Percentiles rank a stretch among this genome's conserved stretches.
Conservation (phyloP, 2,113 vertebrate genomes). For the Galbula dea region DNA sequence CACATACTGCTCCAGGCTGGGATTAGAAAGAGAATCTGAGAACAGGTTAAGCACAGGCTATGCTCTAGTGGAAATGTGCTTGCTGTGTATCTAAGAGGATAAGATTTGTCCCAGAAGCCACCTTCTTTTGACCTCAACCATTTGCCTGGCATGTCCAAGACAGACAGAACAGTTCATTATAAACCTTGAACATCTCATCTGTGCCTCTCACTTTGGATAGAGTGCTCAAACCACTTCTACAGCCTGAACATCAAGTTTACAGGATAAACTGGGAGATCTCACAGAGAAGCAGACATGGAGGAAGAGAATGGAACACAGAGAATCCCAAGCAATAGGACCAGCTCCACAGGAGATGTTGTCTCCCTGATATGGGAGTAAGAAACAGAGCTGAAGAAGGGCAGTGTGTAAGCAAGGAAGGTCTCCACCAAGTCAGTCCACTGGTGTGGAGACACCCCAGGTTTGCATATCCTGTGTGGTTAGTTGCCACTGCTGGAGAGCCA, state of each 20-base stretch:
- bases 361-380: neutral
- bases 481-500: neutral
- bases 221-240: neutral
- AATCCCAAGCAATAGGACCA: neutral
- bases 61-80: neutral
- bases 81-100: neutral
- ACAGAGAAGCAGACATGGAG: neutral
- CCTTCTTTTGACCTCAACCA: neutral
- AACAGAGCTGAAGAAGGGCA: neutral
- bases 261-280: neutral
- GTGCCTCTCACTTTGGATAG: rapidly evolving
- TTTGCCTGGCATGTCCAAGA: neutral
- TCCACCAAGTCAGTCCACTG: neutral
- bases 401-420: neutral
- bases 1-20: constrained; percentile 11
- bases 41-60: neutral
- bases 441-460: neutral
- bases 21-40: neutral
- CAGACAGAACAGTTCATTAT: neutral
- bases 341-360: neutral
- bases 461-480: neutral
- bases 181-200: neutral
- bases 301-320: neutral
- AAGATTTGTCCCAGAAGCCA: neutral
- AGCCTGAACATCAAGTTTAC: neutral